Percentiles rank a stretch among this genome's conserved stretches.
Evolutionary conservation across 2,888 invertebrate species (phyloP).

Genomic region (Malachius bipustulatus): DNA sequence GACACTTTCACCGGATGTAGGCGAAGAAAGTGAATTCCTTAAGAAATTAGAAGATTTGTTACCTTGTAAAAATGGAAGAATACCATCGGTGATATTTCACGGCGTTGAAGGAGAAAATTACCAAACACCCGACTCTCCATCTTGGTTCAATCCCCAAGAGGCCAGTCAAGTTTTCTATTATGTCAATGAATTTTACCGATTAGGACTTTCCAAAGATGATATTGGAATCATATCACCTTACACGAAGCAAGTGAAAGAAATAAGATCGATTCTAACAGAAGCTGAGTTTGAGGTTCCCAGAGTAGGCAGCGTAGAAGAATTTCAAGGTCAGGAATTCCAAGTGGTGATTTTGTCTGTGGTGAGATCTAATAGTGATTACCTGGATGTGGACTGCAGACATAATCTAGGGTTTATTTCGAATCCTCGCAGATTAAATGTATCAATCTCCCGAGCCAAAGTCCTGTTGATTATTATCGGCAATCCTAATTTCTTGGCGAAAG

Average conservation of each 20-base stretch:
- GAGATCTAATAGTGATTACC: constrained; percentile 38
- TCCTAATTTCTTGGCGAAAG: constrained; percentile 55
- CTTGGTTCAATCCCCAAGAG: constrained; percentile 84
- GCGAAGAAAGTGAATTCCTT: constrained; percentile 37
- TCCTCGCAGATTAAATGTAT: constrained; percentile 77
- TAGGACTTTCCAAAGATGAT: constrained; percentile 51
- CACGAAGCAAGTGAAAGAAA: constrained; percentile 66
- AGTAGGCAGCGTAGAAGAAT: constrained; percentile 75
- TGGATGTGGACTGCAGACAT: constrained; percentile 39
- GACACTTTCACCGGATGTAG: constrained; percentile 35
- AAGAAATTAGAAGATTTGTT: constrained; percentile 31
- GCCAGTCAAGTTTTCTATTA: constrained; percentile 53
- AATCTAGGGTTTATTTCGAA: constrained; percentile 62
- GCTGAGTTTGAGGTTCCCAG: constrained; percentile 47
- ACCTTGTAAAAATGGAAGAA: constrained; percentile 32
- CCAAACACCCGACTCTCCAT: constrained; percentile 67
- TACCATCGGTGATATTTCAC: constrained; percentile 53
- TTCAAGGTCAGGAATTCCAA: constrained; percentile 70
- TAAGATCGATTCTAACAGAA: constrained; percentile 42
- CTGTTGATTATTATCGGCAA: constrained; percentile 75
- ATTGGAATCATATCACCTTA: constrained; percentile 92
- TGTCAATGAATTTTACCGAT: constrained; percentile 51
- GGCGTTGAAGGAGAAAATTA: constrained; percentile 58
- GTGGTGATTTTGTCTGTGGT: constrained; percentile 65
- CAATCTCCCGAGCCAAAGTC: constrained; percentile 72